phyloP scores from a whole-genome alignment of 2,113 vertebrate species.

The Montifringilla adamsi region DNA sequence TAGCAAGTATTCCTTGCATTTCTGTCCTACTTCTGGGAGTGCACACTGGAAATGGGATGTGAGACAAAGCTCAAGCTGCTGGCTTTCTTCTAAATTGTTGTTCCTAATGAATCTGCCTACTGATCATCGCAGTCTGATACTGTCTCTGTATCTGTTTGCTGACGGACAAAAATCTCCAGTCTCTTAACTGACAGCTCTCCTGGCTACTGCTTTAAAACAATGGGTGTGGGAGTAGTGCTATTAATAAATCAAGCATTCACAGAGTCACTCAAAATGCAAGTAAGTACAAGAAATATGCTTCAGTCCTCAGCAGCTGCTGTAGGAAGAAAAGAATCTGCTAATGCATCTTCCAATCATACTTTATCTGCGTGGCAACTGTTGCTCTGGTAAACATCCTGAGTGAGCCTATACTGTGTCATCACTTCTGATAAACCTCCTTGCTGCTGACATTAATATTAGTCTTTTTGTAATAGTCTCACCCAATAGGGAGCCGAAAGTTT shows the following conservation, averaged over 20 bases:
- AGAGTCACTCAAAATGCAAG: slow-evolving; percentile 50
- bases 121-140: not conserved
- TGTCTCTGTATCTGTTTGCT: not conserved
- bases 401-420: slow-evolving; percentile 41
- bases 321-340: not conserved
- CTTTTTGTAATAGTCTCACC: not conserved
- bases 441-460: slow-evolving; percentile 34
- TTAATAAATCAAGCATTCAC: slow-evolving; percentile 37
- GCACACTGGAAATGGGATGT: not conserved
- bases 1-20: not conserved
- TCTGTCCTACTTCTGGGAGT: not conserved
- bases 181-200: not conserved
- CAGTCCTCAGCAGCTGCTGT: not conserved
- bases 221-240: not conserved
- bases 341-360: slow-evolving; percentile 2
- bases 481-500: slow-evolving; percentile 14
- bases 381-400: slow-evolving; percentile 60
- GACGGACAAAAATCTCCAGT: not conserved
- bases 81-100: not conserved
- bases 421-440: slow-evolving; percentile 31
- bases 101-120: not conserved
- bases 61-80: not conserved
- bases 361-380: slow-evolving; percentile 45
- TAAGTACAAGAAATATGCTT: slow-evolving; percentile 50
- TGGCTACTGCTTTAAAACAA: not conserved